These are phyloP conservation scores for Rhinoderma darwinii DNA, from an alignment of 2,113 vertebrate species.

Conservation along the genomic window DNA sequence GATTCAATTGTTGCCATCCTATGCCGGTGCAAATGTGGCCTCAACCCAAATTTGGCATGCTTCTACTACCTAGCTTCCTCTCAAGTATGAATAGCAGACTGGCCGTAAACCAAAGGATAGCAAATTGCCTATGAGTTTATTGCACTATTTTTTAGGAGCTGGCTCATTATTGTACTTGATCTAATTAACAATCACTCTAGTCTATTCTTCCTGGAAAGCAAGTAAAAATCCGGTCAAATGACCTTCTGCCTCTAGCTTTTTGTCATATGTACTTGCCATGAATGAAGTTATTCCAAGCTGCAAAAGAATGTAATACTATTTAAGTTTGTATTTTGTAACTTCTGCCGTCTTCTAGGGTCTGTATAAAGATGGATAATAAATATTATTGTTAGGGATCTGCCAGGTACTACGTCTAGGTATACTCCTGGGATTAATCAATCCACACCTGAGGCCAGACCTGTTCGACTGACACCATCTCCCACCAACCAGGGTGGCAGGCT, in stretches of 20 bases:
- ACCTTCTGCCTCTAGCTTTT: background rate
- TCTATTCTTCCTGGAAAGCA: conserved; percentile 12
- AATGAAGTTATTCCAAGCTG: background rate
- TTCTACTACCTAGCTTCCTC: background rate
- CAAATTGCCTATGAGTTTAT: background rate
- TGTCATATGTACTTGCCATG: background rate
- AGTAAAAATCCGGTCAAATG: background rate
- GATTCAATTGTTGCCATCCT: conserved; percentile 28
- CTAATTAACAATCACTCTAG: conserved; percentile 20
- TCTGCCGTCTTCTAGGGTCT: background rate
- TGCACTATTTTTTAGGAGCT: background rate
- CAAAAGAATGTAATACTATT: background rate
- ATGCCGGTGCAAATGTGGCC: background rate
- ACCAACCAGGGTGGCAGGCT: too few relatives aligned
- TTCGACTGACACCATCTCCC: too few relatives aligned
- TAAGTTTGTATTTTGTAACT: background rate
- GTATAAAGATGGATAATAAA: too few relatives aligned
- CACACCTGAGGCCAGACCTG: too few relatives aligned
- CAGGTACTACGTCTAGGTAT: too few relatives aligned
- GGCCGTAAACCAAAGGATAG: background rate
- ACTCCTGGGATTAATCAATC: too few relatives aligned
- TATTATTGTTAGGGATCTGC: too few relatives aligned
- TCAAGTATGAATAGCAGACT: background rate
- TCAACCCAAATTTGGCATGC: conserved; percentile 22
- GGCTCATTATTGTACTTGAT: conserved; percentile 29